Conservation (phyloP, 2,797 vertebrate genomes). For the Hydrolagus colliei region DNA sequence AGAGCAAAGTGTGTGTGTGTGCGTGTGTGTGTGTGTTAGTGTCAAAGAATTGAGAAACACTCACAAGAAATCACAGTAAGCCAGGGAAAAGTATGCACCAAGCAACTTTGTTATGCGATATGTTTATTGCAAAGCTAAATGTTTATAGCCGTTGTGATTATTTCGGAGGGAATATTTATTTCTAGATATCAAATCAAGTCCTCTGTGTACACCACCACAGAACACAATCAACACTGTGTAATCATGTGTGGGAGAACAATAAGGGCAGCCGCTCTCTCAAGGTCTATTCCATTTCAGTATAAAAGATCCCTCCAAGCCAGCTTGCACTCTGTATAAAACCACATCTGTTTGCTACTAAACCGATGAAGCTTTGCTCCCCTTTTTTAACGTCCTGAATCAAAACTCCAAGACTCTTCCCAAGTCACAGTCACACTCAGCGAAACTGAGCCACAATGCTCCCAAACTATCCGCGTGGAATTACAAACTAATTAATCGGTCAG, state of each 20-base stretch:
- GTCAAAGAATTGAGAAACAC: too few relatives aligned
- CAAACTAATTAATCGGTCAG: background rate
- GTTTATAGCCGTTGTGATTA: background rate
- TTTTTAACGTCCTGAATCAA: too few relatives aligned
- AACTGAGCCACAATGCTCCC: too few relatives aligned
- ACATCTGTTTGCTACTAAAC: background rate
- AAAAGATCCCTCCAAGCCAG: too few relatives aligned
- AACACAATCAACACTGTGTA: background rate
- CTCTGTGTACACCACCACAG: background rate
- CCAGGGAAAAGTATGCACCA: background rate
- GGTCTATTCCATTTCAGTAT: background rate
- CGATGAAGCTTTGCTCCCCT: too few relatives aligned
- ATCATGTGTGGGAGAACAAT: background rate
- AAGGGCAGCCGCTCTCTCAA: background rate
- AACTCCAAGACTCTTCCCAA: too few relatives aligned
- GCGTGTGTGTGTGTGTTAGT: too few relatives aligned
- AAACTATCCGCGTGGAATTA: background rate
- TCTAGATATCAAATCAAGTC: background rate
- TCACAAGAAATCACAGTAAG: too few relatives aligned
- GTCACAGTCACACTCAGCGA: too few relatives aligned
- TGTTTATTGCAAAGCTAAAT: background rate
- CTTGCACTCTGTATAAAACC: background rate
- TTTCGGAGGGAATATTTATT: background rate
- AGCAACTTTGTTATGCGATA: background rate
- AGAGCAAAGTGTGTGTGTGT: too few relatives aligned